A percentile compares a stretch with the other conserved stretches of the same genome.
These are phyloP conservation scores for Motacilla tschutschensis DNA, from an alignment of 2,113 vertebrate species.

Conservation along the genomic window DNA sequence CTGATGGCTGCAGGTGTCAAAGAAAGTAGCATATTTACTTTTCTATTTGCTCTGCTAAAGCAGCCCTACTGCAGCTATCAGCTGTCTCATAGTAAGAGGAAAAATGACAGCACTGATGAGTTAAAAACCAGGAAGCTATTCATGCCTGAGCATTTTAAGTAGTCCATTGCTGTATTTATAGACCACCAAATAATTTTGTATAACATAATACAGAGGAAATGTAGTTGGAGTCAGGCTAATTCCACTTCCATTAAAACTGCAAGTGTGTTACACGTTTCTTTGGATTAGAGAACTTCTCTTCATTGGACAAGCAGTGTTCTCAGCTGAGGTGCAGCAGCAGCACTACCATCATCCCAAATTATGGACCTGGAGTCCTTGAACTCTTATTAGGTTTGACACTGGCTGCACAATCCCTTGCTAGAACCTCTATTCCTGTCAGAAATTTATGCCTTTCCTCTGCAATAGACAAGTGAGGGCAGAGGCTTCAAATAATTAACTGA, in stretches of 20 bases:
- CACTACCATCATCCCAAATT: not conserved
- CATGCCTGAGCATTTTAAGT: not conserved
- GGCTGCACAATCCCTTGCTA: not conserved
- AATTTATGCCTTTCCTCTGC: constrained; percentile 21
- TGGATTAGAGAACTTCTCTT: not conserved
- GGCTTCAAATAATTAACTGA: constrained; percentile 39
- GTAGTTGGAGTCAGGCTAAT: not conserved
- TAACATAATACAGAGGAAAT: not conserved
- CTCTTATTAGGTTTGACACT: constrained; percentile 36
- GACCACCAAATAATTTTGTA: not conserved
- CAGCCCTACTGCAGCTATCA: not conserved
- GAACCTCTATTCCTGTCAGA: constrained; percentile 31
- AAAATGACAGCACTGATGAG: not conserved
- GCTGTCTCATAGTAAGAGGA: not conserved
- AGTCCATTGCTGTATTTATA: not conserved
- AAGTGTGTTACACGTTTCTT: not conserved
- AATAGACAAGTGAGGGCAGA: constrained; percentile 37
- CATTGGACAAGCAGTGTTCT: not conserved
- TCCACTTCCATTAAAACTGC: not conserved
- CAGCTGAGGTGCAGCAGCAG: not conserved
- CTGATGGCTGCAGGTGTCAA: not conserved
- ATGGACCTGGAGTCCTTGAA: constrained; percentile 3
- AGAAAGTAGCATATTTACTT: not conserved
- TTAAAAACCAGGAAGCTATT: not conserved
- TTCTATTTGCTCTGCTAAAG: not conserved